Base-by-base conservation (phyloP, 1,140 invertebrate species). In the Drosophila ogumai region DNA sequence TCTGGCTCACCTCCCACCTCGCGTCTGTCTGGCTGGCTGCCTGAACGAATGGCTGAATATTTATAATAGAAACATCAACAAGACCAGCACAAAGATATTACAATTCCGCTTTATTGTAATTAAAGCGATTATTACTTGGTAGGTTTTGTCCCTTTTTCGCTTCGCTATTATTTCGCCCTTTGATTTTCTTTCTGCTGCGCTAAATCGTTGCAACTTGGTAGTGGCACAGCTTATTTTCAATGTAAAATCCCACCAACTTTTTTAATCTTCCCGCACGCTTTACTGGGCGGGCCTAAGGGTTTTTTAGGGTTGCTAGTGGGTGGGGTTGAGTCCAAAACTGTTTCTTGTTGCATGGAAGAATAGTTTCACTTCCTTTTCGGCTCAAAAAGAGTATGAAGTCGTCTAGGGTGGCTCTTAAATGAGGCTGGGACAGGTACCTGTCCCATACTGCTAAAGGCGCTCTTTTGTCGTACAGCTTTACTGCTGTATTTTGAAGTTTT, bases 51-150 rank as follows among this genome's bases (percentile, higher is more conserved):
- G 59, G 69, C 19, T 41, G 64, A 66, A 54, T 84, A 67, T 76
- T 79, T 31, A 36, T 56, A 67, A 64, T 36, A 50, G 32, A 34
- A 65, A 19, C 17, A 75, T 25, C 9, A 75, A 40, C 44, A 49
- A 17, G 54, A 57, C 43, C 49, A 54, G 65, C 41, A 25, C 64
- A 47, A 69, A 79, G 58, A 72, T 57, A 79, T 84, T 84, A 73
- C 67, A 67, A 67, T 68, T 58, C 71, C 63, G 71, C 58, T 84
- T 84, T 80, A 84, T 79, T 84, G 75, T 76, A 76, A 79, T 76
- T 84, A 84, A 84, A 77, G 72, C 63, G 81, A 84, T 84, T 84
- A 84, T 79, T 84, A 72, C 57, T 38, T 38, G 43, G 41, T 47
- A 34, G 43, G 15, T 52, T 58, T 75, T 46, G 10, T 34, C 22